Evolutionary conservation across 2,113 vertebrate species (phyloP).

Genomic region (Ceuthmochares aereus): DNA sequence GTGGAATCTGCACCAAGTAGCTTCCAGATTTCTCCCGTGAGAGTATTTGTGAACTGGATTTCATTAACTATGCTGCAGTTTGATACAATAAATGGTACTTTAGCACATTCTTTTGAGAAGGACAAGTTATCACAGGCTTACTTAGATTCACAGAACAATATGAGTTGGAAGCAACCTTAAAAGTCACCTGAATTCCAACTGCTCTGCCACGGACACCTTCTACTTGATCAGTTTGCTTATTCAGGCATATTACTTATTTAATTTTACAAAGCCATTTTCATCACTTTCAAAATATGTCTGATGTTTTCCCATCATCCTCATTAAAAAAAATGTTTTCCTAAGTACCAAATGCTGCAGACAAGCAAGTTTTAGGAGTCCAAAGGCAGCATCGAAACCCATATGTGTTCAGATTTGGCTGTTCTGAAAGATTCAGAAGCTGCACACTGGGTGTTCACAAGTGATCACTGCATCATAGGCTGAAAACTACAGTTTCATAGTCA

Average conservation of each 20-base stretch:
- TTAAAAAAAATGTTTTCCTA: not conserved
- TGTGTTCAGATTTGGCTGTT: not conserved
- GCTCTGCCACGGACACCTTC: too few relatives aligned
- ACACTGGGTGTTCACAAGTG: not conserved
- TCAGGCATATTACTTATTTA: not conserved
- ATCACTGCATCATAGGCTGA: not conserved
- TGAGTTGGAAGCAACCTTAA: too few relatives aligned
- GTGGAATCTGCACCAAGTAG: not conserved
- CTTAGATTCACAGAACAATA: not conserved
- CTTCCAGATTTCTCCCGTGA: not conserved
- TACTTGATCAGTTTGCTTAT: not conserved
- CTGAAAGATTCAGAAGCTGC: not conserved
- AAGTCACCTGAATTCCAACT: too few relatives aligned
- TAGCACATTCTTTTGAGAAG: not conserved
- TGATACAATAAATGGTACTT: not conserved
- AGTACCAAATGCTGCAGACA: not conserved
- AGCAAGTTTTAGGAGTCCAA: not conserved
- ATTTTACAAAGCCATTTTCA: not conserved
- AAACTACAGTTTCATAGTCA: not conserved
- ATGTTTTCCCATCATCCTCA: not conserved
- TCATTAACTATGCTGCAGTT: not conserved
- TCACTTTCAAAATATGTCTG: not conserved
- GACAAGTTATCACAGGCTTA: not conserved
- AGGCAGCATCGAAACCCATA: not conserved
- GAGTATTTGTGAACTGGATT: not conserved